These are phyloP conservation scores for Phalacrocorax aristotelis DNA, from an alignment of 2,113 vertebrate species.

Conservation along the genomic window DNA sequence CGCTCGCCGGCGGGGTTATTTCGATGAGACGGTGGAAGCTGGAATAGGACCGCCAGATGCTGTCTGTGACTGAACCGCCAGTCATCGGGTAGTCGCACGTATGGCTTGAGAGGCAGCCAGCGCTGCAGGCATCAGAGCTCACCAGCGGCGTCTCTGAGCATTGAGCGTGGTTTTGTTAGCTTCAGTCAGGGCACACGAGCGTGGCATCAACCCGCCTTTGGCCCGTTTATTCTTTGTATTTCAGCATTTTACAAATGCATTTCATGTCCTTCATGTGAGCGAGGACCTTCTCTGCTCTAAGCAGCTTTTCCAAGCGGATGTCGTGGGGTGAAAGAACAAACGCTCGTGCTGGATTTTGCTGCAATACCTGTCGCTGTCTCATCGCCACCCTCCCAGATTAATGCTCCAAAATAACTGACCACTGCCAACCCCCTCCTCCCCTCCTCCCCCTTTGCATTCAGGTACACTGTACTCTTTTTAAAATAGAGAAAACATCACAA, in stretches of 20 bases:
- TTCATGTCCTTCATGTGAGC: rapidly evolving
- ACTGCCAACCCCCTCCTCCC: neutral
- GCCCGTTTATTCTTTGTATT: neutral
- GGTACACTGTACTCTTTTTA: neutral
- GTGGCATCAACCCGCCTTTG: neutral
- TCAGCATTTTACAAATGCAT: neutral
- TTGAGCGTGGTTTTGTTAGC: neutral
- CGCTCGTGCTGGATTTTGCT: neutral
- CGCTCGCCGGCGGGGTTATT: neutral
- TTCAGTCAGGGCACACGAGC: neutral
- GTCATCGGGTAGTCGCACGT: rapidly evolving
- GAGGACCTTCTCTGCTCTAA: neutral
- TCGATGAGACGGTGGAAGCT: neutral
- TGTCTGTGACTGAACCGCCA: neutral
- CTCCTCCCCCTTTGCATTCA: neutral
- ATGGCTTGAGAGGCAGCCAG: neutral
- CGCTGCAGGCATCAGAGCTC: neutral
- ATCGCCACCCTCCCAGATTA: neutral
- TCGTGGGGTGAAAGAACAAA: neutral
- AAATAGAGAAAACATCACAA: neutral
- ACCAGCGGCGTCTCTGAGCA: rapidly evolving
- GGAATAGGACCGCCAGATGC: neutral
- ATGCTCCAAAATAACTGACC: neutral
- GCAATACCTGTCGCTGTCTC: neutral
- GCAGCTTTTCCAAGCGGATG: neutral